Base-by-base conservation (phyloP, 1,140 invertebrate genomes). In the Battus philenor region DNA sequence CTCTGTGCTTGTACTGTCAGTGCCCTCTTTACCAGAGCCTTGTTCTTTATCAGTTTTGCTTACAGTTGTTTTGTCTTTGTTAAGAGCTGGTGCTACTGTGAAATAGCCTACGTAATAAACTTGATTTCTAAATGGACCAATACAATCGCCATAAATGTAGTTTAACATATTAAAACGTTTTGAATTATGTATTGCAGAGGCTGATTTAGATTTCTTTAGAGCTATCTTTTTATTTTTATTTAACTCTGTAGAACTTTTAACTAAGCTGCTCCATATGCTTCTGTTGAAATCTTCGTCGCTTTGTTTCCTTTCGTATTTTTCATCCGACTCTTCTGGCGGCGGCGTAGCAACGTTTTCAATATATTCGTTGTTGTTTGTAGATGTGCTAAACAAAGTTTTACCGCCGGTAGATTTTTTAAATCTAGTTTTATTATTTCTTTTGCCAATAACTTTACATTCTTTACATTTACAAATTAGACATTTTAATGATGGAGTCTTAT, bases 101-200 rank as follows among this genome's bases (percentile, higher is more conserved):
- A 68, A 78, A 51, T 79, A 83, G 16, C 57, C 60, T 0, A 81
- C 75, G 49, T 47, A 71, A 33, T 78, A 81, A 5, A 72, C 53
- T 39, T 62, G 50, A 24, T 73, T 68, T 12, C 53, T 50, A 47
- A 58, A 62, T 15, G 45, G 30, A n/a, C 48, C 38, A 16, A 43
- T 48, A 4, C 50, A 31, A 43, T 68, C 61, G 2, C 54, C 63
- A 58, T 78, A 76, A 34, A 79, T 70, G 18, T 79, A 79, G 39
- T 66, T 46, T 33, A 67, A 53, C 9, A 62, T 31, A 46, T 68
- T 67, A 16, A 58, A 41, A 13, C 55, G 33, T 15, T 48, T 32
- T 18, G 30, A 18, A 10, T 43, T 11, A 24, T 45, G 8, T 3
- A 66, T 34, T n/a, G 43, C 36, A 29, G 57, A 47, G 9, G 39